Conservation (phyloP, 1,140 invertebrate species). For the Saccostrea cuccullata region DNA sequence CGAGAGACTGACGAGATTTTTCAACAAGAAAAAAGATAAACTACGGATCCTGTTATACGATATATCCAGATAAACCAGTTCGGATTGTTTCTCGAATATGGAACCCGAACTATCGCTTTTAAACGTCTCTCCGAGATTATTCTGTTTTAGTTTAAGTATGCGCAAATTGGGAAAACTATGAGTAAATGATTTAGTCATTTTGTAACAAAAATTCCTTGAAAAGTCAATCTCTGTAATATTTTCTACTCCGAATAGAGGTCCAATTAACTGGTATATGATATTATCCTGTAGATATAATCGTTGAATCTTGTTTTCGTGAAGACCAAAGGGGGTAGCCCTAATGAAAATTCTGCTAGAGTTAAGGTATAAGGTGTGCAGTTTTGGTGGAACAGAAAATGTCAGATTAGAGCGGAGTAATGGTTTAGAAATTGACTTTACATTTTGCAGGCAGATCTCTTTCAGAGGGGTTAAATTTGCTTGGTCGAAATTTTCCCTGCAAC, state of each 20-base stretch:
- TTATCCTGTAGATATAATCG: not conserved
- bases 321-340: not conserved
- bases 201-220: conserved; percentile 1
- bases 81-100: not conserved
- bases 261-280: not conserved
- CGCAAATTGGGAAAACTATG: not conserved
- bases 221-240: not conserved
- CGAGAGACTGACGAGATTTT: not conserved
- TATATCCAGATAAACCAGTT: not conserved
- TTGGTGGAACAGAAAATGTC: not conserved
- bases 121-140: not conserved
- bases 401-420: not conserved
- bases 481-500: not conserved
- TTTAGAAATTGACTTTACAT: not conserved
- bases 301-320: not conserved
- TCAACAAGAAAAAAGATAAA: not conserved
- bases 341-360: not conserved
- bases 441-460: not conserved
- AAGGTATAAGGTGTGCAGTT: not conserved
- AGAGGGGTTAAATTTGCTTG: not conserved
- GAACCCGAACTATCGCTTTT: not conserved
- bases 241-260: not conserved
- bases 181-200: not conserved
- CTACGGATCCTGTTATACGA: not conserved
- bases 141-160: not conserved